A percentile compares a stretch with the other conserved stretches of the same genome.
phyloP scores from a whole-genome alignment of 2,888 invertebrate genomes.

The Cerastis rubricosa region DNA sequence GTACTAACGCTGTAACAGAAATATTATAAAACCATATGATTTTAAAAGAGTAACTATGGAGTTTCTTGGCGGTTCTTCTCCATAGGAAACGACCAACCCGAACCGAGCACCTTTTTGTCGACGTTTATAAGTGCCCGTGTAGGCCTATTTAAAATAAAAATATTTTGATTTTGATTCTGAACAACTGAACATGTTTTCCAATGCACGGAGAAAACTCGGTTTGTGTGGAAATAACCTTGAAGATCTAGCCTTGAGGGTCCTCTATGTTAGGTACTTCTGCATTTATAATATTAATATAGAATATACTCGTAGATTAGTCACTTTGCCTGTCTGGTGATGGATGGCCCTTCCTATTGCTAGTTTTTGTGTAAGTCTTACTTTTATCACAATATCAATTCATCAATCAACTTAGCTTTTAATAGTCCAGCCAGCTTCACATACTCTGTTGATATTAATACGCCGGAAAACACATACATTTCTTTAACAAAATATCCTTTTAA shows the following conservation, averaged over 20 bases:
- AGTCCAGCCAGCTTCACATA: neutral
- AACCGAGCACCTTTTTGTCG: too few relatives aligned
- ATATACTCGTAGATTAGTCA: neutral
- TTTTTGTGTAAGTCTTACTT: neutral
- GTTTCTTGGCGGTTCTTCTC: too few relatives aligned
- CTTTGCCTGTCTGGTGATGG: conserved; percentile 17
- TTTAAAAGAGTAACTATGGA: too few relatives aligned
- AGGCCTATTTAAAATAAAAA: too few relatives aligned
- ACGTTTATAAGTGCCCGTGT: too few relatives aligned
- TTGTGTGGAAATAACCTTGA: too few relatives aligned
- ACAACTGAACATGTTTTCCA: too few relatives aligned
- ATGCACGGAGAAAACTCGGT: too few relatives aligned
- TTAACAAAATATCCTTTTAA: neutral
- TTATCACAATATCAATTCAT: conserved; percentile 15
- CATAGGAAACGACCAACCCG: too few relatives aligned
- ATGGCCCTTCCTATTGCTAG: neutral
- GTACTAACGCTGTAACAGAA: too few relatives aligned
- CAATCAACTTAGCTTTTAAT: conserved; percentile 9
- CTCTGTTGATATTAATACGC: conserved; percentile 8
- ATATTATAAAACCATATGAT: too few relatives aligned
- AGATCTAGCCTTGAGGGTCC: neutral
- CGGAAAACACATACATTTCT: neutral
- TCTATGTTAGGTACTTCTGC: neutral
- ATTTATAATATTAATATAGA: neutral
- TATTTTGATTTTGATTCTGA: too few relatives aligned